These are phyloP conservation scores for Tupiocoris notatus DNA, from an alignment of 2,888 invertebrate species.

Conservation along the genomic window DNA sequence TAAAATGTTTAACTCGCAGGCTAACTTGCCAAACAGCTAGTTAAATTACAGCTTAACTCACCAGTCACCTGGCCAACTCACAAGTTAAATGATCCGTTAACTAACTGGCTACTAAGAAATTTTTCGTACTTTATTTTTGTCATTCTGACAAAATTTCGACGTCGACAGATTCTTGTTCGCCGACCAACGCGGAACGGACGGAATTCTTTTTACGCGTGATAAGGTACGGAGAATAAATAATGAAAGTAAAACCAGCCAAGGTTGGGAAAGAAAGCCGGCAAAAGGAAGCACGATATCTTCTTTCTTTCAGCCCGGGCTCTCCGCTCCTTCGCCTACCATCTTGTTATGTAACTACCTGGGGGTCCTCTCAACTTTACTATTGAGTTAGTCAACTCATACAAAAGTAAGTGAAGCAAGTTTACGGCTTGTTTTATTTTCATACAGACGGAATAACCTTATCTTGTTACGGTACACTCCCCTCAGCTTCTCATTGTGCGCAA, in stretches of 20 bases:
- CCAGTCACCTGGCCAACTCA: too few relatives aligned
- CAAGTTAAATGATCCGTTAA: too few relatives aligned
- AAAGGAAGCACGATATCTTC: conserved; percentile 9
- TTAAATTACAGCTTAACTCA: too few relatives aligned
- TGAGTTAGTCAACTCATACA: conserved; percentile 42
- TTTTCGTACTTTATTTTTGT: too few relatives aligned
- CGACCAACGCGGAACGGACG: background rate
- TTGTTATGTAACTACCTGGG: conserved; percentile 32
- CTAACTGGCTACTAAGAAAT: too few relatives aligned
- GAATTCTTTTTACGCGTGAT: conserved; percentile 14
- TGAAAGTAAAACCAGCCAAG: conserved; percentile 19
- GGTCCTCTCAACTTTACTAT: conserved; percentile 38
- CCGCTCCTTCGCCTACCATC: conserved; percentile 22
- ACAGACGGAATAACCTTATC: conserved; percentile 39
- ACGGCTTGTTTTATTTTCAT: conserved; percentile 41
- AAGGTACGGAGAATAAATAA: conserved; percentile 25
- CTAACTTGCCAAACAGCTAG: too few relatives aligned
- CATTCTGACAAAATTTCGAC: too few relatives aligned
- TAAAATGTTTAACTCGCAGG: too few relatives aligned
- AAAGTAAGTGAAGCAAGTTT: conserved; percentile 41
- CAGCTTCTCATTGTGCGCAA: background rate
- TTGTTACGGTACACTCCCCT: conserved; percentile 23
- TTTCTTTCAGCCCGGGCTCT: background rate
- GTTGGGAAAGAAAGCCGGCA: background rate
- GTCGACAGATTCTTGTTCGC: too few relatives aligned